Evolutionary conservation across 2,797 vertebrate genomes (phyloP).

Genomic region (Coregonus ussuriensis): DNA sequence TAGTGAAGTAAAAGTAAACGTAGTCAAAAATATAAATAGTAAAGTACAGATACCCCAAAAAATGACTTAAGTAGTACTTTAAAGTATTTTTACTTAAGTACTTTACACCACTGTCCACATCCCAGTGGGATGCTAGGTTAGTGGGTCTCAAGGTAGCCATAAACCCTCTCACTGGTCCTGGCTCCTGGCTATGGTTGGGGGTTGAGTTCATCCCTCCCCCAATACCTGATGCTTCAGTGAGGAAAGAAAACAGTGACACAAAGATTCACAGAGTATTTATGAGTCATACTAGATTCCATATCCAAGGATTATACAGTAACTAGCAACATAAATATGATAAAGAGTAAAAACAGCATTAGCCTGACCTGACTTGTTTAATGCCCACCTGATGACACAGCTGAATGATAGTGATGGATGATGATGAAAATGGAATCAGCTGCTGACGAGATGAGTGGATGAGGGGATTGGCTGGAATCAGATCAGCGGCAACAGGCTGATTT

Average conservation of each 20-base stretch:
- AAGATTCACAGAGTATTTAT: conserved; percentile 4
- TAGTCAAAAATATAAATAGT: no score
- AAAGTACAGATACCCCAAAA: no score
- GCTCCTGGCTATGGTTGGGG: not conserved
- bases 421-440: conserved; percentile 46
- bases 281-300: not conserved
- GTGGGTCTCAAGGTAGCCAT: not conserved
- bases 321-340: not conserved
- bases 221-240: not conserved
- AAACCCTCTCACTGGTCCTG: not conserved
- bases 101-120: no score
- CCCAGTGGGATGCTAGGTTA: not conserved
- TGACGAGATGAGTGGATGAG: no score
- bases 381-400: conserved; percentile 19
- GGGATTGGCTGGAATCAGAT: conserved; percentile 63
- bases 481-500: conserved; percentile 37
- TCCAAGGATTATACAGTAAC: not conserved
- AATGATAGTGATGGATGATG: conserved; percentile 63
- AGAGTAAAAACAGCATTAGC: not conserved
- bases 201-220: not conserved
- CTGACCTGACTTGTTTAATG: conserved; percentile 31
- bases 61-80: no score
- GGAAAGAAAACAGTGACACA: not conserved
- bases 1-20: no score
- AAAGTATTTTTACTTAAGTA: no score